phyloP scores from a whole-genome alignment of 1,140 invertebrate species.

The Lordiphosa collinella region DNA sequence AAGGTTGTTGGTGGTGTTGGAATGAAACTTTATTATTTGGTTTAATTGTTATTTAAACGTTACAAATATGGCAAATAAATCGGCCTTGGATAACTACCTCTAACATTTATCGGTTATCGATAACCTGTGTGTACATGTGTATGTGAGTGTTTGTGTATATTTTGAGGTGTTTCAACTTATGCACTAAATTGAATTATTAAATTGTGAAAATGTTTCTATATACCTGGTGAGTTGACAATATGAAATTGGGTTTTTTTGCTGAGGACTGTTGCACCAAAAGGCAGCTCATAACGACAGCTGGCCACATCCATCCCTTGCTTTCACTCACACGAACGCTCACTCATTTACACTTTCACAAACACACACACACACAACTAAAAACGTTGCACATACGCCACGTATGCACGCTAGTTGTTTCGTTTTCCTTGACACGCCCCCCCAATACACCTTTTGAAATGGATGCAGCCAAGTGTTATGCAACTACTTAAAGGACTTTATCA shows the following conservation, averaged over 20 bases:
- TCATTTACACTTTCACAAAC: slow-evolving; percentile 14
- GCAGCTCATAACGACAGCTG: slow-evolving; percentile 59
- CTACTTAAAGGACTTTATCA: slow-evolving; percentile 76
- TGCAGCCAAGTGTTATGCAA: slow-evolving; percentile 76
- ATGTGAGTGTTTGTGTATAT: slow-evolving; percentile 16
- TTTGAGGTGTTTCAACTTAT: slow-evolving; percentile 40
- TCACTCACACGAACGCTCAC: slow-evolving; percentile 4
- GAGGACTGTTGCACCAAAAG: slow-evolving; percentile 27
- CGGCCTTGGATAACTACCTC: slow-evolving; percentile 38
- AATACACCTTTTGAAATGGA: slow-evolving; percentile 22
- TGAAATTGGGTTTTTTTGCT: slow-evolving; percentile 27
- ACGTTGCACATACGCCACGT: slow-evolving; percentile 70
- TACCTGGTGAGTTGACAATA: slow-evolving; percentile 48
- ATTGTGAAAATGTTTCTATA: slow-evolving; percentile 12
- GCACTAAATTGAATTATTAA: slow-evolving; percentile 45
- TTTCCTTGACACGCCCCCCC: not conserved
- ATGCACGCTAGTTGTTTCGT: slow-evolving; percentile 69
- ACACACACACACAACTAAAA: slow-evolving; percentile 49
- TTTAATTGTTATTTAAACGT: slow-evolving; percentile 53
- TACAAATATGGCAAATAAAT: slow-evolving; percentile 65
- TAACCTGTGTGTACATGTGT: slow-evolving; percentile 21
- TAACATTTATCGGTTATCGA: slow-evolving; percentile 34
- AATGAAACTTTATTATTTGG: slow-evolving; percentile 62
- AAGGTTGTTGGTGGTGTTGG: slow-evolving; percentile 44
- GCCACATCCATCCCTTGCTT: slow-evolving; percentile 42